These are phyloP conservation scores for Nyctibius bracteatus DNA, from an alignment of 2,113 vertebrate genomes.

Conservation along the genomic window DNA sequence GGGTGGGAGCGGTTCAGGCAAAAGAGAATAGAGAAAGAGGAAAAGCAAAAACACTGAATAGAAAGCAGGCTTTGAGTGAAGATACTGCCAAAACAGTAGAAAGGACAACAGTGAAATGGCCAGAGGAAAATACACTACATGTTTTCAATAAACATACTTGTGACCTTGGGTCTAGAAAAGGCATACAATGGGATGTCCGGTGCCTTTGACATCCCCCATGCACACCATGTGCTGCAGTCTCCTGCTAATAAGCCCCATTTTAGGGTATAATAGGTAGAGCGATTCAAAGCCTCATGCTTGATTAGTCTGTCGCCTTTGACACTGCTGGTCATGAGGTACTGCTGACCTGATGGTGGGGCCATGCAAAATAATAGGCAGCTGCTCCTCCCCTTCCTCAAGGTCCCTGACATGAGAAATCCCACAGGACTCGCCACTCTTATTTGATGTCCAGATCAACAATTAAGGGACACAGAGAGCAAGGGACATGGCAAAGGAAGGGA, in stretches of 20 bases:
- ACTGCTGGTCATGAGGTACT: neutral
- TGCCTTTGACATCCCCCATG: neutral
- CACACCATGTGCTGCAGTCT: neutral
- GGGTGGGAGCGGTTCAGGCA: accelerated
- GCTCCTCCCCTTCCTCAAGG: neutral
- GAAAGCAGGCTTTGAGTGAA: neutral
- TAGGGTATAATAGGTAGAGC: neutral
- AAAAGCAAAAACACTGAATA: neutral
- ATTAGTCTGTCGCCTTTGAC: neutral
- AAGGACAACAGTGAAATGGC: neutral
- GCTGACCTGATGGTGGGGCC: neutral
- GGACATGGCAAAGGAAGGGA: neutral
- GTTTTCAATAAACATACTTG: neutral
- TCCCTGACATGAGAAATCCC: neutral
- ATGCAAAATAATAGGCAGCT: neutral
- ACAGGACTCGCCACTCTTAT: neutral
- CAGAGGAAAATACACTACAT: neutral
- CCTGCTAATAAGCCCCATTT: neutral
- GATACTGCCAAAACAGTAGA: neutral
- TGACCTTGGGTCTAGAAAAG: neutral
- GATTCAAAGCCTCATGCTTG: neutral
- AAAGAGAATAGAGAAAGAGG: neutral
- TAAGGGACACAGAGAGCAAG: neutral
- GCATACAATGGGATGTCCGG: neutral
- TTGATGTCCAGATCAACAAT: neutral